These are phyloP conservation scores for Aelia acuminata DNA, from an alignment of 2,888 invertebrate species.

Conservation along the genomic window DNA sequence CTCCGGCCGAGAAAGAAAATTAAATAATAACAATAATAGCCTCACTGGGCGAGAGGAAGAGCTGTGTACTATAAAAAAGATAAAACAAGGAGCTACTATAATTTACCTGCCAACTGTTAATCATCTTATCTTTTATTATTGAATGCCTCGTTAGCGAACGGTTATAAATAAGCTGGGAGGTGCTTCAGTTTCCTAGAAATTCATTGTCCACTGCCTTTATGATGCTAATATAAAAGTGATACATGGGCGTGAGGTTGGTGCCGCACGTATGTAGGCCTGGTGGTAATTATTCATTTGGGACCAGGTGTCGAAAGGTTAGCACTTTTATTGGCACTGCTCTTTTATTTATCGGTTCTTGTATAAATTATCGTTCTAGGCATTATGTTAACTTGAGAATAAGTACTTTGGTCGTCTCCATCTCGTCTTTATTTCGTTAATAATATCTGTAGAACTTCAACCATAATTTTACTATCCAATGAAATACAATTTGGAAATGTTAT, in stretches of 20 bases:
- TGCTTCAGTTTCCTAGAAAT: slow-evolving; percentile 51
- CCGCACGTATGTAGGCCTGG: neutral
- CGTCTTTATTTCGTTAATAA: no score
- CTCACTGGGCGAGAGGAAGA: neutral
- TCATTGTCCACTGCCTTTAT: slow-evolving; percentile 49
- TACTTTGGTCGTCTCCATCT: neutral
- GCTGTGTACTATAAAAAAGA: neutral
- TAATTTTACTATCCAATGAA: no score
- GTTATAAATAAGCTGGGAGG: slow-evolving; percentile 4
- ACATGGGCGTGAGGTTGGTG: neutral
- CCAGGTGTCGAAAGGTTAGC: slow-evolving; percentile 40
- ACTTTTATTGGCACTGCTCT: slow-evolving; percentile 25
- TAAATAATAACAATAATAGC: slow-evolving; percentile 45
- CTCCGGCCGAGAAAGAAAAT: neutral
- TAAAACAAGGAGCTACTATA: slow-evolving; percentile 36
- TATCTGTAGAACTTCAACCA: no score
- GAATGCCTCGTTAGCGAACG: slow-evolving; percentile 48
- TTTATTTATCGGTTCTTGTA: neutral
- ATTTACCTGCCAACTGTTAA: slow-evolving; percentile 50
- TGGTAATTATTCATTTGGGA: slow-evolving; percentile 9
- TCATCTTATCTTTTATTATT: slow-evolving; percentile 52
- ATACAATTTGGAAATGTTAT: no score
- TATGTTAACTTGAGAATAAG: neutral
- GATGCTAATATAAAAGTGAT: slow-evolving; percentile 45
- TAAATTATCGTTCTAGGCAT: neutral